These are phyloP conservation scores for Bombus cullumanus DNA, from an alignment of 1,140 invertebrate species.

Conservation along the genomic window DNA sequence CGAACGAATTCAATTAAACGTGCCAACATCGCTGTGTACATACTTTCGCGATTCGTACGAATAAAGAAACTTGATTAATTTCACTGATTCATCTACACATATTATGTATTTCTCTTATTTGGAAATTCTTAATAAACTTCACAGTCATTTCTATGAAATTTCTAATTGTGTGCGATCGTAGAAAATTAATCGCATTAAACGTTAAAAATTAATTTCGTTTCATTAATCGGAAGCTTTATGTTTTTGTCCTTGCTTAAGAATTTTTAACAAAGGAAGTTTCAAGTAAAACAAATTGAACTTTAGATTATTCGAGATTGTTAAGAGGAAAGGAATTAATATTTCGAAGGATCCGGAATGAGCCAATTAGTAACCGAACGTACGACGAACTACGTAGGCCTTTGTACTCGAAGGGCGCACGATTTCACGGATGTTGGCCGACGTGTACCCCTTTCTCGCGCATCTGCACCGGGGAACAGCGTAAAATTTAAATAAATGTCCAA, in stretches of 20 bases:
- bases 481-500: constrained; percentile 80
- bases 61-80: neutral
- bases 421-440: constrained; percentile 74
- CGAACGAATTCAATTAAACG: constrained; percentile 29
- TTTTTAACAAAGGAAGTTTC: neutral
- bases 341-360: neutral
- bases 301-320: neutral
- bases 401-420: constrained; percentile 67
- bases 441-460: constrained; percentile 55
- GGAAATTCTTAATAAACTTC: too few relatives aligned
- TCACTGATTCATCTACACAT: neutral
- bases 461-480: constrained; percentile 77
- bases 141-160: neutral
- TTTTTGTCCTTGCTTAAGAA: neutral
- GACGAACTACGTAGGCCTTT: constrained; percentile 57
- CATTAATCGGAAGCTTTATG: neutral
- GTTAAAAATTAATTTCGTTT: neutral
- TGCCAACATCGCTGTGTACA: neutral
- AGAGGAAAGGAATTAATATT: neutral
- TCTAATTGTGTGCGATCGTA: too few relatives aligned
- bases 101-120: neutral
- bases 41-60: neutral
- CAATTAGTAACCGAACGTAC: constrained; percentile 43
- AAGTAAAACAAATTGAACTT: neutral
- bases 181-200: neutral